Evolutionary conservation across 1,140 invertebrate genomes (phyloP).

Genomic region (Argopecten irradians): DNA sequence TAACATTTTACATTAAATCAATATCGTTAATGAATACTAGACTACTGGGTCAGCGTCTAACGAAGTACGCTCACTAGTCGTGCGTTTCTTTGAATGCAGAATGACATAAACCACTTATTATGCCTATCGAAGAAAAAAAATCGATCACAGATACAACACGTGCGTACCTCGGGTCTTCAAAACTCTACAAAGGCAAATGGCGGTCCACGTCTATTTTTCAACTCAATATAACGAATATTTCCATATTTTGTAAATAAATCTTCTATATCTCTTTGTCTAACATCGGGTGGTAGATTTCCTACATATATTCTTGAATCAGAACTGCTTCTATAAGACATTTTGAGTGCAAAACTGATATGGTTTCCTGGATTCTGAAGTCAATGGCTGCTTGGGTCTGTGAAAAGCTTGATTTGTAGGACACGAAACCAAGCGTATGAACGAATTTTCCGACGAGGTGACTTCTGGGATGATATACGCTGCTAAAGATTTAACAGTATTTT

Average conservation of each 20-base stretch:
- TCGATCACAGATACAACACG: neutral
- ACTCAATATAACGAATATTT: constrained; percentile 97
- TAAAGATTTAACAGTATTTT: neutral
- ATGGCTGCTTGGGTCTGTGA: neutral
- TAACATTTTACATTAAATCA: too few relatives aligned
- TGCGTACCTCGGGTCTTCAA: constrained; percentile 93
- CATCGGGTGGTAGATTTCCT: constrained; percentile 98
- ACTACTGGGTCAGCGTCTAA: too few relatives aligned
- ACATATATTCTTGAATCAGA: constrained; percentile 89
- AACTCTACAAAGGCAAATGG: constrained; percentile 99
- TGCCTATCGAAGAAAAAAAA: neutral
- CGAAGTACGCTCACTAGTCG: neutral
- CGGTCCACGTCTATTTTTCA: constrained; percentile 97
- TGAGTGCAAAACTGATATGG: neutral
- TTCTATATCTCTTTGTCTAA: constrained; percentile 98
- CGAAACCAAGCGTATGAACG: neutral
- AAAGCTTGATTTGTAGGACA: neutral
- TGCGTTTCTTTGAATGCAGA: neutral
- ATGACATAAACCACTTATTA: neutral
- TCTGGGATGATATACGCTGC: neutral
- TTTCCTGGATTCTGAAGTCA: neutral
- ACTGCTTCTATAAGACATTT: constrained; percentile 42
- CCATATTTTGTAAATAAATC: constrained; percentile 99
- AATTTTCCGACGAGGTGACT: neutral
- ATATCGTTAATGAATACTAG: neutral